Evolutionary conservation across 2,888 invertebrate genomes (phyloP), one percentile per base, ranked within the genome.

Genomic region (Ormyrus labotus): DNA sequence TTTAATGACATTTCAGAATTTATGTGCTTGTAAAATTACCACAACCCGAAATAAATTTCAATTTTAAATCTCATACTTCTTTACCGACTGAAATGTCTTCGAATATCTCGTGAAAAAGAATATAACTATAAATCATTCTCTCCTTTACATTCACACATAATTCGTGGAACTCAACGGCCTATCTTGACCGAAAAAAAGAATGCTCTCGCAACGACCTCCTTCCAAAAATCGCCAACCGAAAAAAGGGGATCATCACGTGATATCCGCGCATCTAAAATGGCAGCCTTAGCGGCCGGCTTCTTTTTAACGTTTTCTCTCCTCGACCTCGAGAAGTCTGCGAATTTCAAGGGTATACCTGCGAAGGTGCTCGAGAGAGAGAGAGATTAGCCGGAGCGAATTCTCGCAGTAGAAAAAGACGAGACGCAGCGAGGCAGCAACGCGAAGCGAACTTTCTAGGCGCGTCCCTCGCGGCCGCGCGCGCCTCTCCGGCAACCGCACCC

Each of bases 401-500:
- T 34, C 34, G 4, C 34, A 34, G 34, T 34, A 45, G n/a, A 57
- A 53, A 67, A 53, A 60, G 45, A 72, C 2, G 60, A 65, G 47
- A 48, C 61, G 63, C 53, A 13, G 50, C 5, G 64, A 63, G 74
- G 68, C 63, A 65, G 65, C 8, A 9, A 19, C 48, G 53, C 7
- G 55, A 60, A 57, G 68, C 57, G 83, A 86, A 85, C 81, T 83
- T 85, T 86, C 84, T 82, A 84, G 85, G 82, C 83, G 85, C 86
- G 85, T 86, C 85, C 80, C 83, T 81, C 60, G 34, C 34, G n/a
- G 48, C 19, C n/a, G 50, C 63, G 67, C 69, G 57, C 45, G 60
- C 55, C 47, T 19, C 48, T 47, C 57, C 45, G 11, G 47, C 77
- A 88, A 89, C 90, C 90, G 89, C 90, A 90, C 90, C 90, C 90